phyloP scores from a whole-genome alignment of 1,140 invertebrate genomes.

The Solenopsis fugax region DNA sequence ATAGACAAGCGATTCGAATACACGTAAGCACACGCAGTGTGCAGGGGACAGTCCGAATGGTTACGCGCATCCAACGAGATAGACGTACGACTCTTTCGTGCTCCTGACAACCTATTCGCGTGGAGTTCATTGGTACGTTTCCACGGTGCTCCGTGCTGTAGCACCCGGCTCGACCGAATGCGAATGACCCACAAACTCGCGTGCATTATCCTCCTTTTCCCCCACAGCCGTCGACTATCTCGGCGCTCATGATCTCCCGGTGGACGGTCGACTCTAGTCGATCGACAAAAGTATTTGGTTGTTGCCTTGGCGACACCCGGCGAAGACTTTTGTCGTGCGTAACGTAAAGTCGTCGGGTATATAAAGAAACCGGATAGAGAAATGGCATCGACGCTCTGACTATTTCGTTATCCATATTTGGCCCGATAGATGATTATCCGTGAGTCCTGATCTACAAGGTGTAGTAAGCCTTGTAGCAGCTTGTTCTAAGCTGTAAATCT shows the following conservation, averaged over 20 bases:
- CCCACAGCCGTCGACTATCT: constrained; percentile 53
- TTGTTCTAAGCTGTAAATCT: too few relatives aligned
- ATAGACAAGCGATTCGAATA: not conserved
- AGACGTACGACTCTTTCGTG: constrained; percentile 59
- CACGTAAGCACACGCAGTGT: not conserved
- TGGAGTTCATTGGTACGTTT: constrained; percentile 84
- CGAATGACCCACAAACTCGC: constrained; percentile 80
- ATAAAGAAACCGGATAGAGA: not conserved
- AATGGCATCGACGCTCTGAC: not conserved
- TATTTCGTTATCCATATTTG: too few relatives aligned
- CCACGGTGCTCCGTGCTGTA: constrained; percentile 81
- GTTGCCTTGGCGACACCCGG: not conserved
- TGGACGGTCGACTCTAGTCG: constrained; percentile 83
- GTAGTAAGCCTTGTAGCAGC: too few relatives aligned
- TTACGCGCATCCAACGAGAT: not conserved
- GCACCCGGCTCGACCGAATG: constrained; percentile 80
- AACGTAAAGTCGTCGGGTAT: constrained; percentile 1
- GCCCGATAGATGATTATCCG: too few relatives aligned
- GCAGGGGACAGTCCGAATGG: not conserved
- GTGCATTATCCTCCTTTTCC: constrained; percentile 70
- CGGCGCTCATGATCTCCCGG: constrained; percentile 74
- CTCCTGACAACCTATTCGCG: constrained; percentile 80
- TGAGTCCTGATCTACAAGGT: too few relatives aligned
- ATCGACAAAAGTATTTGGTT: constrained; percentile 81
- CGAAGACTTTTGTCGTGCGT: not conserved